Evolutionary conservation across 2,797 vertebrate species (phyloP).

Genomic region (Diceros bicornis): DNA sequence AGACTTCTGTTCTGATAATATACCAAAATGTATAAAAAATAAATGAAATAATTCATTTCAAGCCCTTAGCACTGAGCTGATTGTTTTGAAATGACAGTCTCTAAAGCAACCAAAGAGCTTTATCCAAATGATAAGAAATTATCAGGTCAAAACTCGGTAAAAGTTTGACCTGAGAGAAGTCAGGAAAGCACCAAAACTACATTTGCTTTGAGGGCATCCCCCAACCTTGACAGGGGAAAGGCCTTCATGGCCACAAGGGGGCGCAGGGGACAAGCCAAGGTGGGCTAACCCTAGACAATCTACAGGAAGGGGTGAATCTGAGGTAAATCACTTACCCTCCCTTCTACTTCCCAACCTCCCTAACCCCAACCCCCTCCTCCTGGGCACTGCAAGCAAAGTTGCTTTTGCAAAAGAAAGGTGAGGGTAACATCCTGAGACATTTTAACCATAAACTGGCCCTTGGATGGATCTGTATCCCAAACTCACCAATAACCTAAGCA

Average conservation of each 20-base stretch:
- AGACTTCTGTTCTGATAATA: background rate
- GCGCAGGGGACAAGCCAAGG: fast-evolving
- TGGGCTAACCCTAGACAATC: background rate
- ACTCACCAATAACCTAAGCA: background rate
- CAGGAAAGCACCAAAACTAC: background rate
- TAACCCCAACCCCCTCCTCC: background rate
- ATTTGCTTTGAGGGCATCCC: background rate
- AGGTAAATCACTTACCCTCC: conserved; percentile 11
- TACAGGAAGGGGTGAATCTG: background rate
- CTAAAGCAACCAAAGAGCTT: background rate
- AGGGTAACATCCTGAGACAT: background rate
- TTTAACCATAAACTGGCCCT: background rate
- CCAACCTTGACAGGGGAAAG: background rate
- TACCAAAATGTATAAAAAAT: background rate
- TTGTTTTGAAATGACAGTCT: background rate
- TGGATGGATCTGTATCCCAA: background rate
- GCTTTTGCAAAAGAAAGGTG: background rate
- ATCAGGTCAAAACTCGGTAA: background rate
- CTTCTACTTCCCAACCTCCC: no score
- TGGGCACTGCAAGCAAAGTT: background rate
- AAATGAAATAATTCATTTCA: conserved; percentile 29
- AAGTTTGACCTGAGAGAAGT: background rate
- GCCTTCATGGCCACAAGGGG: background rate
- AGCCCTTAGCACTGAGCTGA: background rate
- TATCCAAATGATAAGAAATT: background rate